A percentile compares a stretch with the other conserved stretches of the same genome.
phyloP scores from a whole-genome alignment of 2,888 invertebrate genomes.

The Drosophila quinaria region DNA sequence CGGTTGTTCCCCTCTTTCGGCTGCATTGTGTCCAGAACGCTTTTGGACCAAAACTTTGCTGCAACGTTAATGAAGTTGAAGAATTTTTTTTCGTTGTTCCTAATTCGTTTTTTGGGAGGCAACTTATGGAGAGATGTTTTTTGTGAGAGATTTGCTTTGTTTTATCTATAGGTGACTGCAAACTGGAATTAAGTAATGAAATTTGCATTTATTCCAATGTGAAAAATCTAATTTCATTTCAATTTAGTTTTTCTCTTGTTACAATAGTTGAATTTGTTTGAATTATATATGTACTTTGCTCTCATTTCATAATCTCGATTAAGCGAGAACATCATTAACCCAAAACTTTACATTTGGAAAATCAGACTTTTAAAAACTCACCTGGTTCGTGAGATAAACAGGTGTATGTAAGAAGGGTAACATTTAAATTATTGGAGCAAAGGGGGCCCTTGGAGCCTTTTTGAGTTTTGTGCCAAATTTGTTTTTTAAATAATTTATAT shows the following conservation, averaged over 20 bases:
- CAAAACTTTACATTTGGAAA: not conserved
- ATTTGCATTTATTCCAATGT: conserved; percentile 12
- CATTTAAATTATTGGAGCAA: too few relatives aligned
- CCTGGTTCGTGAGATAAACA: too few relatives aligned
- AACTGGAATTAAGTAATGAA: conserved; percentile 28
- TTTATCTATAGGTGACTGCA: conserved; percentile 22
- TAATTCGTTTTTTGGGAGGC: conserved; percentile 24
- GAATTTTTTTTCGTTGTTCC: conserved; percentile 53
- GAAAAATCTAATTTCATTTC: conserved; percentile 13
- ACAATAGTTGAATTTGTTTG: conserved; percentile 2
- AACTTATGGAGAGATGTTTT: conserved; percentile 32
- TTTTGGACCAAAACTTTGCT: conserved; percentile 57
- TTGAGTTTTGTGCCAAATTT: too few relatives aligned
- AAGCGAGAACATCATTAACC: not conserved
- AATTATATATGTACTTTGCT: not conserved
- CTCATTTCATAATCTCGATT: not conserved
- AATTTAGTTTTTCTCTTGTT: conserved; percentile 4
- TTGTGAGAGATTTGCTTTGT: conserved; percentile 26
- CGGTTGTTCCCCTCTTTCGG: conserved; percentile 37
- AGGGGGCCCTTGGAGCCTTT: too few relatives aligned
- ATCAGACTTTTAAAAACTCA: too few relatives aligned
- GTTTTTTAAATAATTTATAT: too few relatives aligned
- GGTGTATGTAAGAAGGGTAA: too few relatives aligned
- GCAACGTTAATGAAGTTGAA: conserved; percentile 77
- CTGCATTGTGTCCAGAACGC: conserved; percentile 55